phyloP scores from a whole-genome alignment of 37 sponge, comb jelly and placozoan species.

The Geodia barretti region DNA sequence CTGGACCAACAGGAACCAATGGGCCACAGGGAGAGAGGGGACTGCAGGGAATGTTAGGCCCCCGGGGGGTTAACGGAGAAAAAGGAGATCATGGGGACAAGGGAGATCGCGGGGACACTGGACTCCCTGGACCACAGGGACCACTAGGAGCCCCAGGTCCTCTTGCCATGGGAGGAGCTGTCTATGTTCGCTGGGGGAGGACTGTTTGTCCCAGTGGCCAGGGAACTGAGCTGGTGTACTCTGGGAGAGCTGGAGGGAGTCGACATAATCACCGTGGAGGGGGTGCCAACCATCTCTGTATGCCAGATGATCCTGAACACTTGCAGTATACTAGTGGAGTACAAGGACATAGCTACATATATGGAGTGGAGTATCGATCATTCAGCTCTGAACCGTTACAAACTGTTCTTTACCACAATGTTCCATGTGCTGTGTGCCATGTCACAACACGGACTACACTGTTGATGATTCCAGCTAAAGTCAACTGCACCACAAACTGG shows the following conservation, averaged over 20 bases:
- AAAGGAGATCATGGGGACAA: slow-evolving; percentile 24
- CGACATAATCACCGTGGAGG: slow-evolving; percentile 14
- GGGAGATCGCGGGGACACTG: slow-evolving; percentile 14
- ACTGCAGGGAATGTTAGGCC: no score
- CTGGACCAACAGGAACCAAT: no score
- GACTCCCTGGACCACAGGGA: background rate
- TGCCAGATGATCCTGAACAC: slow-evolving; percentile 52
- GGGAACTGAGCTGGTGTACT: slow-evolving; percentile 34
- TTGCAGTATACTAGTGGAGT: slow-evolving; percentile 10
- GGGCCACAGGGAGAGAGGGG: no score
- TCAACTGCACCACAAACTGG: slow-evolving; percentile 18
- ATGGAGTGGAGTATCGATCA: slow-evolving; percentile 47
- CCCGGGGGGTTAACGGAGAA: no score
- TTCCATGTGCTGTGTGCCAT: slow-evolving; percentile 64
- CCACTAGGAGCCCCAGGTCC: no score
- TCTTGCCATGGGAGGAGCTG: background rate
- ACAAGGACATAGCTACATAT: slow-evolving; percentile 12
- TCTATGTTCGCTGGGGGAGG: slow-evolving; percentile 43
- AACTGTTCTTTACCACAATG: slow-evolving; percentile 12
- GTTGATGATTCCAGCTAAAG: slow-evolving; percentile 44
- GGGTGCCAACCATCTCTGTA: slow-evolving; percentile 38
- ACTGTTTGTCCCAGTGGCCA: slow-evolving; percentile 22
- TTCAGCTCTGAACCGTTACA: background rate
- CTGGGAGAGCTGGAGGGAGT: slow-evolving; percentile 16
- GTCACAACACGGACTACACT: slow-evolving; percentile 12